Evolutionary conservation across 2,797 vertebrate species (phyloP), one percentile per base, ranked within the genome.

Genomic region (Catharus ustulatus): DNA sequence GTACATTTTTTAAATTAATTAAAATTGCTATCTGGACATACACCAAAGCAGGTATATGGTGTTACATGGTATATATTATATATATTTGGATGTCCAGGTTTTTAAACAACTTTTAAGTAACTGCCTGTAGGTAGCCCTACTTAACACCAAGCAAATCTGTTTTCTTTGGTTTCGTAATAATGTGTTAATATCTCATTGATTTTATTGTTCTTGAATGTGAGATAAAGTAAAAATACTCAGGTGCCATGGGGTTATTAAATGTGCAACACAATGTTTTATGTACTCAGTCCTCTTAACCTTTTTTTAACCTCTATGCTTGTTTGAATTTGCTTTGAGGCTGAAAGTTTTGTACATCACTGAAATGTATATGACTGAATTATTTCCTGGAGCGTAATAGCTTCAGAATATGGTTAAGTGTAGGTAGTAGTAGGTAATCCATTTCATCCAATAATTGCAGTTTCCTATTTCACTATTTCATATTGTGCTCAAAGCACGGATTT

Each of bases 241-340:
- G 13, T 49, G 5, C 3, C 10, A 8, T 34, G 13, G 8, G 2
- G 6, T 81, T 83, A n/a, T 74, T 87, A 82, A 51, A 14, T 57
- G 29, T 42, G 12, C 21, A 55, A 36, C 11, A 26, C 32, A 40
- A 5, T 24, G 22, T 67, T 77, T 81, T 58, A 42, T 0, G 0
- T 54, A 32, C 16, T 24, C 1, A 6, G 10, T 54, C 14, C 12
- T 85, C 22, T 11, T 52, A 72, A 61, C 2, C 4, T 20, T 74
- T 89, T 67, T 57, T 86, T 10, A 36, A 49, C 27, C 34, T 66
- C 57, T 55, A 0, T 58, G 13, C 80, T 78, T 79, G 11, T 43
- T 69, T 68, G 20, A 3, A 5, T 71, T 91, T 94, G 68, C 26
- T 84, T 84, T 62, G 40, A 55, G n/a, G 11, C 36, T 87, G 32